A percentile compares a stretch with the other conserved stretches of the same genome.
These are phyloP conservation scores for Cynoglossus semilaevis DNA, from an alignment of 2,113 vertebrate species.

Conservation along the genomic window DNA sequence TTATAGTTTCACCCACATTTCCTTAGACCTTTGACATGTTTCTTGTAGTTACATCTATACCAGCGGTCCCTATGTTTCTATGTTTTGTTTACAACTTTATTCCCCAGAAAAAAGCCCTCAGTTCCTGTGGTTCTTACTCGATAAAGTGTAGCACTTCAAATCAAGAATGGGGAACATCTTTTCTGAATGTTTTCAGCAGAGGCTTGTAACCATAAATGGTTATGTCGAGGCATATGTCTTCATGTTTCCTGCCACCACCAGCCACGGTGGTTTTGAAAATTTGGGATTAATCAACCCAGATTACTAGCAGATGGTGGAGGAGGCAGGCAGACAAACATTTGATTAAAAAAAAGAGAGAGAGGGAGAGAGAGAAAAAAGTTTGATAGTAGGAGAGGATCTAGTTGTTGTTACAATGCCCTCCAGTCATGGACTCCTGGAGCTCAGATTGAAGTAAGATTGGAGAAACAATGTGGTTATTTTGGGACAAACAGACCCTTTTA, in stretches of 20 bases:
- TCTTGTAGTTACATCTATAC: too few species aligned
- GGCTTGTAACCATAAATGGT: constrained; percentile 50
- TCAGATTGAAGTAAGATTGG: not conserved
- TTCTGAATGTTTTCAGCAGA: constrained; percentile 28
- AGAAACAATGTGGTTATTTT: not conserved
- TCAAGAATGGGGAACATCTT: constrained; percentile 41
- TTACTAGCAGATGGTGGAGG: constrained; percentile 46
- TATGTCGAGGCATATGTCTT: constrained; percentile 7
- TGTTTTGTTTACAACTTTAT: constrained; percentile 3
- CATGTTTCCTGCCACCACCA: constrained; percentile 29
- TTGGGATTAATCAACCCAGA: constrained; percentile 58
- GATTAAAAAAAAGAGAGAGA: constrained; percentile 13
- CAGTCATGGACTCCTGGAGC: not conserved
- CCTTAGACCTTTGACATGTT: too few species aligned
- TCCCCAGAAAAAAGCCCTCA: not conserved
- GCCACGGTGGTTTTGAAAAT: constrained; percentile 25
- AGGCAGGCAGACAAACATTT: constrained; percentile 22
- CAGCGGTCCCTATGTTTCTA: too few species aligned
- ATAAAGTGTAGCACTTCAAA: constrained; percentile 9
- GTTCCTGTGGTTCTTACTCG: not conserved
- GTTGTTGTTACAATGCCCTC: not conserved
- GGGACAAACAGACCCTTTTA: not conserved
- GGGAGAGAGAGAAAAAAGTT: not conserved
- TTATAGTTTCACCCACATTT: too few species aligned
- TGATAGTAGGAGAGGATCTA: not conserved